Evolutionary conservation across 92 coral and sea anemone species (phyloP), one percentile per base, ranked within the genome.

Genomic region (Metridium senile): DNA sequence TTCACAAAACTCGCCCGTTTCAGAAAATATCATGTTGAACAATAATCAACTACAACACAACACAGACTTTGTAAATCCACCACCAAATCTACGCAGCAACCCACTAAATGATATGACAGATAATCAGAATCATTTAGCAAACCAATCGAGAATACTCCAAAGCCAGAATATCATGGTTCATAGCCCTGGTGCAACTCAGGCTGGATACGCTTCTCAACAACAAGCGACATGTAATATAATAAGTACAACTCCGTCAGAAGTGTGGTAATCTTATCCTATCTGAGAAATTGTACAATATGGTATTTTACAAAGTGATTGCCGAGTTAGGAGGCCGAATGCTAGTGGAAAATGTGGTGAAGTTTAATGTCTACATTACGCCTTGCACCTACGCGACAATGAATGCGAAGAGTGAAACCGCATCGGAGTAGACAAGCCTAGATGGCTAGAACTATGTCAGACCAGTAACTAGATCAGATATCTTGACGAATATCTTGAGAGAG

Each of bases 171-270:
- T 79, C 19, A 49, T 71, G 29, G 76, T 34, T 33, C 84, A 59
- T 20, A 79, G 84, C 70, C 84, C 75, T 11, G 74, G 82, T 33
- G 67, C 30, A 23, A 30, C 6, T 63, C 19, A 58, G 21, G 66
- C 54, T 27, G 77, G 73, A 25, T 79, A 32, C 30, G 59, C 64
- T 39, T 59, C 74, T 43, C 83, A 84, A 64, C 86, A 84, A 27
- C 90, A 86, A 35, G 86, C 66, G 58, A 28, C 69, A 63, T 28
- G 69, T 31, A 70, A 85, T 1, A 70, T 88, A 31, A 66, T 76
- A 32, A 81, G 62, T 71, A 74, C 88, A 26, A 57, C 90, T 62
- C 63, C 96, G 17, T 76, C 96, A 21, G 97, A 91, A 63, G 97
- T 91, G 35, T 91, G 97, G 97, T 91, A 81, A n/a, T n/a, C n/a